These are phyloP conservation scores for Apoderus coryli DNA, from an alignment of 2,888 invertebrate genomes.

Conservation along the genomic window DNA sequence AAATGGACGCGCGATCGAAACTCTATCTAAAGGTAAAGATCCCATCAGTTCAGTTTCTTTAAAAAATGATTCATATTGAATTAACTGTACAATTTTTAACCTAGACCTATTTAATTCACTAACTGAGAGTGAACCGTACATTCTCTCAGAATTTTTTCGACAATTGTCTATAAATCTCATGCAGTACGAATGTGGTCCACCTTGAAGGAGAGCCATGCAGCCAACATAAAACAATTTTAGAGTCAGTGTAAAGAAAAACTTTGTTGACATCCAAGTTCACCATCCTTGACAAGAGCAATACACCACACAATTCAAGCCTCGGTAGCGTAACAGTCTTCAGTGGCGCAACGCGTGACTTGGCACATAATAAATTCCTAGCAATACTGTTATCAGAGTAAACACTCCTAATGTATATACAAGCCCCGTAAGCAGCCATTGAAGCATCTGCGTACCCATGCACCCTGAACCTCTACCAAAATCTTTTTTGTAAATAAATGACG, in stretches of 20 bases:
- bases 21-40: conserved; percentile 11
- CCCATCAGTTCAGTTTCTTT: conserved; percentile 6
- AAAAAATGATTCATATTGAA: conserved; percentile 3
- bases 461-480: too few species aligned
- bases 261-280: conserved; percentile 4
- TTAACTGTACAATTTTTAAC: conserved; percentile 2
- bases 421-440: conserved; percentile 14
- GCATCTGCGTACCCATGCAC: conserved; percentile 18
- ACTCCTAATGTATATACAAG: conserved; percentile 12
- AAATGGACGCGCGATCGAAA: conserved; percentile 8
- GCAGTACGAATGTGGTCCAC: too few species aligned
- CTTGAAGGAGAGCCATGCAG: too few species aligned
- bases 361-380: conserved; percentile 15
- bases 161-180: too few species aligned
- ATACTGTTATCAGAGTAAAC: conserved; percentile 7
- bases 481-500: too few species aligned
- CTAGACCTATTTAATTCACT: too few species aligned
- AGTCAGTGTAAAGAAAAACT: conserved; percentile 8
- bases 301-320: conserved; percentile 13
- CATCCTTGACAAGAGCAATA: conserved; percentile 9
- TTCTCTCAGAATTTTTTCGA: too few species aligned
- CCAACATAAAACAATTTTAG: conserved; percentile 10
- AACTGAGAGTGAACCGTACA: too few species aligned
- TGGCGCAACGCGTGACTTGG: conserved; percentile 21
- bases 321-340: conserved; percentile 12